Conservation (phyloP, 2,113 vertebrate species). For the Antechinus flavipes region DNA sequence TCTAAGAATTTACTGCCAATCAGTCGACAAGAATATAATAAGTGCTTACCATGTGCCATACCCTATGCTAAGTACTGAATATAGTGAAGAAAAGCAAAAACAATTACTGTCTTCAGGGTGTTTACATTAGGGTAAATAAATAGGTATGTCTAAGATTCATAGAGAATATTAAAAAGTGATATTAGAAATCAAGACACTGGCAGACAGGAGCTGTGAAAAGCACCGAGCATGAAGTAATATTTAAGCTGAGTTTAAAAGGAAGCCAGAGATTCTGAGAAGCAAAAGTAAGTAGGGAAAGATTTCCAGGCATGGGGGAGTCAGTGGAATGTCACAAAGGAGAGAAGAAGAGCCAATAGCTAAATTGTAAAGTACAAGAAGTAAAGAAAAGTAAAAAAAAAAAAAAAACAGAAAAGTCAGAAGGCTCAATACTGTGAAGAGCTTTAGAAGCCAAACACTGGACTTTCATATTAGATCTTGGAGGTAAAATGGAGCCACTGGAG, state of each 20-base stretch:
- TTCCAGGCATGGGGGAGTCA: neutral
- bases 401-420: neutral
- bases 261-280: too few relatives aligned
- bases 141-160: neutral
- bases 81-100: neutral
- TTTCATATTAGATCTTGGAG: neutral
- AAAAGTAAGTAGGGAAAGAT: too few relatives aligned
- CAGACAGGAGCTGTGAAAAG: too few relatives aligned
- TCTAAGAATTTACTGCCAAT: neutral
- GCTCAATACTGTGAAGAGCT: neutral
- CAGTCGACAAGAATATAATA: neutral
- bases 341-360: neutral
- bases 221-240: too few relatives aligned
- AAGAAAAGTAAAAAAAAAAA: neutral
- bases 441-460: neutral
- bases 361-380: neutral
- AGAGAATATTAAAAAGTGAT: neutral
- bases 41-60: neutral
- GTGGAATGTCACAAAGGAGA: neutral
- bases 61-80: too few relatives aligned
- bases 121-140: neutral
- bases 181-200: neutral
- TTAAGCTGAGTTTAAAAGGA: too few relatives aligned
- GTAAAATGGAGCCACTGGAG: neutral
- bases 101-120: neutral